Conservation (phyloP, 2,797 vertebrate species). For the Bradypodion pumilum region DNA sequence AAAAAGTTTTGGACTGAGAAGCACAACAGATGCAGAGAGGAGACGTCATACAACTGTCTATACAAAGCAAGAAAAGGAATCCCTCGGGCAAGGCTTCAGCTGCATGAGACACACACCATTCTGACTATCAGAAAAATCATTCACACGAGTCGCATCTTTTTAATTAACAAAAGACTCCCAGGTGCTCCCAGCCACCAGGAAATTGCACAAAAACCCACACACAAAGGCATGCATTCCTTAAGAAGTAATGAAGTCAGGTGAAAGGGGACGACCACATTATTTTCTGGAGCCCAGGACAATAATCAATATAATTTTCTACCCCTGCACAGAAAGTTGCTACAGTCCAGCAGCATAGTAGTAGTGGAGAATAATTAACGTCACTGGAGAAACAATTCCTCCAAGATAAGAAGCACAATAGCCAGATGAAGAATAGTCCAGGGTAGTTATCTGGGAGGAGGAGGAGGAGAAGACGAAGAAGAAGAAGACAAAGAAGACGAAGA, state of each 20-base stretch:
- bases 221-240: conserved; percentile 21
- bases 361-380: neutral
- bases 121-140: conserved; percentile 19
- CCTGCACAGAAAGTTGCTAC: neutral
- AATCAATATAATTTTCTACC: neutral
- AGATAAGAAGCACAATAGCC: conserved; percentile 10
- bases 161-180: conserved; percentile 49
- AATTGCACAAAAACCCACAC: conserved; percentile 45
- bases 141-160: conserved; percentile 59
- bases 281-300: conserved; percentile 23
- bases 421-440: neutral
- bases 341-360: fast-evolving
- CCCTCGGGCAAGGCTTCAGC: conserved; percentile 7
- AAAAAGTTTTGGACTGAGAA: neutral
- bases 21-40: neutral
- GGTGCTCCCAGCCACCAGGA: conserved; percentile 43
- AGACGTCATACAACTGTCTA: neutral
- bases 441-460: neutral
- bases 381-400: conserved; percentile 10
- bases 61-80: conserved; percentile 12
- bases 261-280: neutral
- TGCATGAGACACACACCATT: neutral
- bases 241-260: neutral
- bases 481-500: too few species aligned
- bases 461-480: too few species aligned